These are phyloP conservation scores for Toxotes lorentzi DNA, from an alignment of 2,797 vertebrate genomes.

Conservation along the genomic window DNA sequence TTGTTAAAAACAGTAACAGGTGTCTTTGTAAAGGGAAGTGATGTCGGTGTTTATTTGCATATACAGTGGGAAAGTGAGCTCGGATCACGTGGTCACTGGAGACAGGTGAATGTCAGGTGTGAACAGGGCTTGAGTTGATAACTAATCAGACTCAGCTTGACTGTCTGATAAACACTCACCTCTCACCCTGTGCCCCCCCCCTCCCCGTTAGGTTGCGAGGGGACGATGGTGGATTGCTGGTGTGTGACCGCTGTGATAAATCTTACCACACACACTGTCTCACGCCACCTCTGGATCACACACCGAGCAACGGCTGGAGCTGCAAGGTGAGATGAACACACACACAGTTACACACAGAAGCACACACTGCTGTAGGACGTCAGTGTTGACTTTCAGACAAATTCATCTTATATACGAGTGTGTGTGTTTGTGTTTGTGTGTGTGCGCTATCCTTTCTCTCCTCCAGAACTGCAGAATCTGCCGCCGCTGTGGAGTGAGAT, in stretches of 20 bases:
- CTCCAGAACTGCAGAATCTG: conserved; percentile 94
- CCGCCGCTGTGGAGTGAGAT: conserved; percentile 90
- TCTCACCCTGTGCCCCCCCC: background rate
- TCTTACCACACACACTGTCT: conserved; percentile 95
- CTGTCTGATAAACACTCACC: too few species aligned
- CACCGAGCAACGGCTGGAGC: conserved; percentile 91
- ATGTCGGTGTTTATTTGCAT: too few species aligned
- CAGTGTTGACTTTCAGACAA: background rate
- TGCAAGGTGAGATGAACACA: conserved; percentile 81
- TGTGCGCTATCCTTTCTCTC: conserved; percentile 11
- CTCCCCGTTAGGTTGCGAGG: conserved; percentile 86
- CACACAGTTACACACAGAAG: background rate
- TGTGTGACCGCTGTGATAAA: conserved; percentile 96
- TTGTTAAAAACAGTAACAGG: too few species aligned
- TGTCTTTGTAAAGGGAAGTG: too few species aligned
- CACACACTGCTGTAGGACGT: background rate
- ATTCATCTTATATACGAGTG: background rate
- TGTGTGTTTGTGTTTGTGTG: background rate
- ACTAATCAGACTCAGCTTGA: too few species aligned
- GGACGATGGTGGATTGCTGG: conserved; percentile 91
- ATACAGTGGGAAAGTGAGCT: too few species aligned
- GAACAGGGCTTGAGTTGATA: too few species aligned
- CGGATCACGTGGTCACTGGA: too few species aligned
- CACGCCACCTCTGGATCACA: conserved; percentile 90
- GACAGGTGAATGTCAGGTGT: too few species aligned